phyloP scores from a whole-genome alignment of 2,113 vertebrate species.

The Macaca nemestrina region DNA sequence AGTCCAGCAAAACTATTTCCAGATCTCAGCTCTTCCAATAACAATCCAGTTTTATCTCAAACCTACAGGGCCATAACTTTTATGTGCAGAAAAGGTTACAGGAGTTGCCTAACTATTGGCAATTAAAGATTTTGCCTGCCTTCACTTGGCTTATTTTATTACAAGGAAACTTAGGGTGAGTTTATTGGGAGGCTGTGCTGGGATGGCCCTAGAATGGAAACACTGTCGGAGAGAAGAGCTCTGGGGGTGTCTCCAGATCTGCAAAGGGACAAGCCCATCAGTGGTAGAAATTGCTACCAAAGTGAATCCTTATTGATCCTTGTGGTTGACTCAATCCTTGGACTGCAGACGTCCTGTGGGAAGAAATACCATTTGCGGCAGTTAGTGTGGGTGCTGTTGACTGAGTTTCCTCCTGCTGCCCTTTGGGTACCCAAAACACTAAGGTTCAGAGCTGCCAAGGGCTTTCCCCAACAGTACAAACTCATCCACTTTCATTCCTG shows the following conservation, averaged over 20 bases:
- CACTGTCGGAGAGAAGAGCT: not conserved
- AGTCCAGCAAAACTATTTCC: conserved; percentile 23
- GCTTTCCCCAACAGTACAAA: not conserved
- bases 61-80: not conserved
- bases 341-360: not conserved
- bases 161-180: not conserved
- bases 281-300: not conserved
- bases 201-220: not conserved
- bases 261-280: not conserved
- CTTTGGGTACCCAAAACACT: not conserved
- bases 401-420: not conserved
- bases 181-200: not conserved
- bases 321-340: not conserved
- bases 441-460: not conserved
- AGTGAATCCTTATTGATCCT: not conserved
- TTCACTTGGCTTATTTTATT: not conserved
- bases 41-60: conserved; percentile 40
- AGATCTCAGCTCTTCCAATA: not conserved
- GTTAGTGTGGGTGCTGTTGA: not conserved
- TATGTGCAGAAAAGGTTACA: not conserved
- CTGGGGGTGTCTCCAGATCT: not conserved
- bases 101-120: not conserved
- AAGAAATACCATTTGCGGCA: not conserved
- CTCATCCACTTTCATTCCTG: not conserved
- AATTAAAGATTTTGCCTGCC: not conserved